Base-by-base conservation (phyloP, 1,140 invertebrate species). In the Sycobia sp. region DNA sequence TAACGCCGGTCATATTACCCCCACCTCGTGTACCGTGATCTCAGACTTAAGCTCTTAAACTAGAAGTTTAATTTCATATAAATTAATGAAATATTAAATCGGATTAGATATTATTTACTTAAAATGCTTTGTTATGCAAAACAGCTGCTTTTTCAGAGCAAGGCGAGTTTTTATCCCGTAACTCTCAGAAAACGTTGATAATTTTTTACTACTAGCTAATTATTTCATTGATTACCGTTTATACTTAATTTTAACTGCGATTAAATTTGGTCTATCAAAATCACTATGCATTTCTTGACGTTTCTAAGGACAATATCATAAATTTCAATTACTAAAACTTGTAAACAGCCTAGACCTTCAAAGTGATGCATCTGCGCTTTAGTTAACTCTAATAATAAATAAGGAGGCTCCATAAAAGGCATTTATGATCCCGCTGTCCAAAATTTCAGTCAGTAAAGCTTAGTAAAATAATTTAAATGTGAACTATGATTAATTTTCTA, bases 1-100 rank as follows among this genome's bases (percentile, higher is more conserved):
- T 80, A 73, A 78, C 78, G 65, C 78, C 65, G 38, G 20, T 63
- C 13, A 74, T 70, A 57, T 66, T 77, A 51, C 76, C 75, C 68
- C 70, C 73, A 66, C 41, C 77, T 69, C 73, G 69, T 67, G 73
- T 74, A 38, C 73, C 73, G 50, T 76, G 51, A 75, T 67, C 34
- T 29, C 29, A 36, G 18, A 65, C 18, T 14, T 36, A 39, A 44
- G 38, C 25, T 44, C 20, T 49, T 50, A 34, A 13, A 44, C n/a
- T n/a, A n/a, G n/a, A n/a, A n/a, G n/a, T n/a, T n/a, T n/a, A n/a
- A n/a, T n/a, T n/a, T n/a, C 41, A 43, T 7, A 44, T 11, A 32
- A 32, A 32, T 32, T 32, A 32, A 32, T 32, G 11, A 32, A n/a
- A n/a, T n/a, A n/a, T n/a, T n/a, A n/a, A n/a, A 22, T 38, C 5